Base-by-base conservation (phyloP, 2,888 invertebrate species). In the Abrostola tripartita region DNA sequence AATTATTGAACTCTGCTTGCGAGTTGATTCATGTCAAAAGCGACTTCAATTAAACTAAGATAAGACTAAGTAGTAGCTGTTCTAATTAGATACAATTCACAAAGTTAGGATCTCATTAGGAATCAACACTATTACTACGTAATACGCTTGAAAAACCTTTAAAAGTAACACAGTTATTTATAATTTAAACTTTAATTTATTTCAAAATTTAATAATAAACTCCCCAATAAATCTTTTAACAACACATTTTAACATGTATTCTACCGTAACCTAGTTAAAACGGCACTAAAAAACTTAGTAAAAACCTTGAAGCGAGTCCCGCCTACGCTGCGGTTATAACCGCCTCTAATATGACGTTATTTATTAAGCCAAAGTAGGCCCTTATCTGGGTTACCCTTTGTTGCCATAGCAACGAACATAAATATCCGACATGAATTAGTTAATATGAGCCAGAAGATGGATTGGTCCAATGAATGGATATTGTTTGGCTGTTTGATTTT, bases 331-430 rank as follows among this genome's bases (percentile, higher is more conserved):
- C 76, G 75, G 78, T 85, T 86, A 88, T 85, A 86, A 78, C 88
- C 74, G 78, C 74, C 85, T 88, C 89, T 91, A 91, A 92, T 89
- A 88, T 88, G 91, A 90, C 88, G 79, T 92, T 90, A 92, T 92
- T 92, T 92, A 92, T 91, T 84, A 84, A 84, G 68, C 80, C 84
- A 70, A 69, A 50, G 62, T 65, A 87, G 84, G 81, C 85, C 90
- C 89, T 91, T 90, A 90, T 87, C 89, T 85, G 86, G 85, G 82
- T 76, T 84, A 78, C 81, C 82, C 81, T 86, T 89, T 90, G 88
- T 90, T 85, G 83, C 78, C 81, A 71, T 83, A 76, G 81, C 75
- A 80, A 83, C 84, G 75, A 47, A 47, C 80, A 89, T 88, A 88
- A 87, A 88, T 88, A 89, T 86, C 81, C 79, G 74, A 78, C 83